Conservation (phyloP, 2,797 vertebrate genomes). For the Pygocentrus nattereri region DNA sequence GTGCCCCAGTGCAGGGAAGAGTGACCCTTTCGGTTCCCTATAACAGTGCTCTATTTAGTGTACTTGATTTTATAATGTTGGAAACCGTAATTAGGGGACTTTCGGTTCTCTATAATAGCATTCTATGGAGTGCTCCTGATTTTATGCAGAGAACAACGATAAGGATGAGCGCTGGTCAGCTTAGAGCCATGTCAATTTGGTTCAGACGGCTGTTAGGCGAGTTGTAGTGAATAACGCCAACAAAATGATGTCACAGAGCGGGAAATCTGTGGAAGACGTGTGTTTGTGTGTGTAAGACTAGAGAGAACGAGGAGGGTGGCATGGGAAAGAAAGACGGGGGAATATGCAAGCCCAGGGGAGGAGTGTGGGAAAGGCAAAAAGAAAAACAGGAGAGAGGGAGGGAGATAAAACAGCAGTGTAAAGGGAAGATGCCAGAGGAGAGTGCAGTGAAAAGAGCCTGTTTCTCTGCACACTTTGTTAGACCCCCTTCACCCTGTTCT, state of each 20-base stretch:
- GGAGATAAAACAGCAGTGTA: slow-evolving; percentile 23
- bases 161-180: no score
- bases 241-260: neutral
- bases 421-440: slow-evolving; percentile 11
- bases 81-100: no score
- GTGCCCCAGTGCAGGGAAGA: no score
- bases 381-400: neutral
- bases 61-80: no score
- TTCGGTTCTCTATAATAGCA: no score
- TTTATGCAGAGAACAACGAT: no score
- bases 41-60: no score
- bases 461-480: no score
- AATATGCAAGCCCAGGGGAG: slow-evolving; percentile 1
- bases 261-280: neutral
- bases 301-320: neutral
- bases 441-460: slow-evolving; percentile 41
- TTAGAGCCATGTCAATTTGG: no score
- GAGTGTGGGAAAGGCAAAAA: neutral
- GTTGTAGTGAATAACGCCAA: neutral
- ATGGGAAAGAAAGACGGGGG: neutral
- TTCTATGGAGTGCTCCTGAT: no score
- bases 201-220: neutral
- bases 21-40: no score
- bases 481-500: no score
- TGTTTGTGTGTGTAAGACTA: neutral